A percentile compares a stretch with the other conserved stretches of the same genome.
phyloP scores from a whole-genome alignment of 1,140 invertebrate genomes.

The Microplitis demolitor region DNA sequence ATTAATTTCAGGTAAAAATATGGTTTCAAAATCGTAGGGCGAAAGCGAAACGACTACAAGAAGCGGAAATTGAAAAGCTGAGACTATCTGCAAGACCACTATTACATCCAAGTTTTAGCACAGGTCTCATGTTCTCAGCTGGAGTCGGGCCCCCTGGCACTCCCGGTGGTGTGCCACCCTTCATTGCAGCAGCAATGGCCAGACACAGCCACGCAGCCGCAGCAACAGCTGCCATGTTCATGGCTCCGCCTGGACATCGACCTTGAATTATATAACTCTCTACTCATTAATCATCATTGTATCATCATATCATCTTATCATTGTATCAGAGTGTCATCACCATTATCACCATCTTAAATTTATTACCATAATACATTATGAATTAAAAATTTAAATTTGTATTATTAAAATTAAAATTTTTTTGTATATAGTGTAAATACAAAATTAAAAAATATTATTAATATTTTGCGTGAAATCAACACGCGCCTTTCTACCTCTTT shows the following conservation, averaged over 20 bases:
- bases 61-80: slow-evolving; percentile 90
- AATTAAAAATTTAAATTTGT: not conserved
- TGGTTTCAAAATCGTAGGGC: slow-evolving; percentile 96
- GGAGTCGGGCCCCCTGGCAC: slow-evolving; percentile 57
- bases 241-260: slow-evolving; percentile 58
- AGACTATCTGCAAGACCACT: slow-evolving; percentile 72
- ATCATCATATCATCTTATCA: too few relatives aligned
- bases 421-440: too few relatives aligned
- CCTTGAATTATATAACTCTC: slow-evolving; percentile 39
- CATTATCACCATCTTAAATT: too few relatives aligned
- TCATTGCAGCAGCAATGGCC: slow-evolving; percentile 59
- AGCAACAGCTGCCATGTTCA: slow-evolving; percentile 59
- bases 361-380: too few relatives aligned
- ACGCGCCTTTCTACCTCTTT: too few relatives aligned
- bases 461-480: too few relatives aligned
- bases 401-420: too few relatives aligned
- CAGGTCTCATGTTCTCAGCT: slow-evolving; percentile 56
- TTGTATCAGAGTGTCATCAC: too few relatives aligned
- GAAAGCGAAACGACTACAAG: slow-evolving; percentile 93
- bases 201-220: slow-evolving; percentile 59
- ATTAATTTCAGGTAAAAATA: slow-evolving; percentile 81
- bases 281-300: too few relatives aligned
- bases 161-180: slow-evolving; percentile 54
- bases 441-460: too few relatives aligned
- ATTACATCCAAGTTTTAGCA: slow-evolving; percentile 58